Evolutionary conservation across 2,797 vertebrate genomes (phyloP).

Genomic region (Anabas testudineus): DNA sequence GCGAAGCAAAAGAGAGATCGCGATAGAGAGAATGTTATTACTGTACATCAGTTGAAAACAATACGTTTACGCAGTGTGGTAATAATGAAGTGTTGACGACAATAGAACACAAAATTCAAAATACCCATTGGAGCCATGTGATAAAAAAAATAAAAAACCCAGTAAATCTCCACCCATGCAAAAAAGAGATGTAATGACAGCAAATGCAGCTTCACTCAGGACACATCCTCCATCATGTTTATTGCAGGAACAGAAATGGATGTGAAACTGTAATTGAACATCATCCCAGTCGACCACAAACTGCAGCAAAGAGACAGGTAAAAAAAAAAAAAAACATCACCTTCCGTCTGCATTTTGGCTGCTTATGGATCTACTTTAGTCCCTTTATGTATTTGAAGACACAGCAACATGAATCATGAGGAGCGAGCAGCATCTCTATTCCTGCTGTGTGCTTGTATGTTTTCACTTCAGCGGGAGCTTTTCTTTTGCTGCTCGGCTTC

Average conservation of each 20-base stretch:
- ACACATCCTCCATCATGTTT: constrained; percentile 57
- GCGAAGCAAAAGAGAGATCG: too few relatives aligned
- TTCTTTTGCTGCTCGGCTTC: constrained; percentile 34
- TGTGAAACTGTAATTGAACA: constrained; percentile 68
- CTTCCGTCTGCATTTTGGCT: constrained; percentile 17
- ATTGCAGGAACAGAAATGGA: constrained; percentile 64
- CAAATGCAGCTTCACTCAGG: constrained; percentile 31
- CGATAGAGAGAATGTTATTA: too few relatives aligned
- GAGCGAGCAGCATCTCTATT: constrained; percentile 1
- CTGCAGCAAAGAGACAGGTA: constrained; percentile 15
- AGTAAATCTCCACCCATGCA: not conserved
- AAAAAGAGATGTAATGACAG: constrained; percentile 10
- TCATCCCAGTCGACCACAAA: constrained; percentile 42
- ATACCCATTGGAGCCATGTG: not conserved
- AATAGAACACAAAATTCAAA: constrained; percentile 10
- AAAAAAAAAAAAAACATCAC: constrained; percentile 24
- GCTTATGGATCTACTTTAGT: not conserved
- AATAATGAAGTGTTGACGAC: not conserved
- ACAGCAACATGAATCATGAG: constrained; percentile 11
- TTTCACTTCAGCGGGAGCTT: constrained; percentile 22
- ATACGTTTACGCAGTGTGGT: too few relatives aligned
- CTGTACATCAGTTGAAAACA: too few relatives aligned
- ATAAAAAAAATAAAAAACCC: not conserved
- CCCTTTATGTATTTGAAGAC: constrained; percentile 5
- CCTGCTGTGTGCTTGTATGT: constrained; percentile 14